Evolutionary conservation across 2,797 vertebrate genomes (phyloP).

Genomic region (Sternarchorhynchus goeldii): DNA sequence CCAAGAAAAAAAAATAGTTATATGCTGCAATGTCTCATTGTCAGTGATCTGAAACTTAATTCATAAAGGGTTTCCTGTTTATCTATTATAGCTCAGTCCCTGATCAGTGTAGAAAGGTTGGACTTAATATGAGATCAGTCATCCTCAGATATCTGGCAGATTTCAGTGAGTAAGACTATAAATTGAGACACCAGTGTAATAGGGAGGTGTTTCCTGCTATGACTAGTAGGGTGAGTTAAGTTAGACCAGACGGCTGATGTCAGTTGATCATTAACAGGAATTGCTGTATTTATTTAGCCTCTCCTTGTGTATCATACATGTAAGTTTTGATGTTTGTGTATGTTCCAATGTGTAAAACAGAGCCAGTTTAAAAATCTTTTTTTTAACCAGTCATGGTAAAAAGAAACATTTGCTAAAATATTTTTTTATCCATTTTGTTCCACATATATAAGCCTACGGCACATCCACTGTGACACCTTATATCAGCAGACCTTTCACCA

Average conservation of each 20-base stretch:
- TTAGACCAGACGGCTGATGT: not conserved
- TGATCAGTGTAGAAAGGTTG: too few relatives aligned
- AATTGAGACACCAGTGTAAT: too few relatives aligned
- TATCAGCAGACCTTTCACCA: not conserved
- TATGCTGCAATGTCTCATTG: too few relatives aligned
- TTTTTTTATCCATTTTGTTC: not conserved
- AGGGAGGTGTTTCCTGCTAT: not conserved
- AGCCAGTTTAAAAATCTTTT: not conserved
- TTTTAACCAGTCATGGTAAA: not conserved
- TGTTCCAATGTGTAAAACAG: not conserved
- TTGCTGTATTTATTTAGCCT: not conserved
- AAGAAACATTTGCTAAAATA: not conserved
- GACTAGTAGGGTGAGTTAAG: not conserved
- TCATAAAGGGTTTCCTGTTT: too few relatives aligned
- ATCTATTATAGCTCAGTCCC: too few relatives aligned
- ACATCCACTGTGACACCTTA: not conserved
- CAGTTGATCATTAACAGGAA: conserved; percentile 21
- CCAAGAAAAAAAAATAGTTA: not conserved
- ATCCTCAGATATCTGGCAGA: too few relatives aligned
- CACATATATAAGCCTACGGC: not conserved
- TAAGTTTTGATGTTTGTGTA: not conserved
- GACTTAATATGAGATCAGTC: too few relatives aligned
- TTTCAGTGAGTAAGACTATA: too few relatives aligned
- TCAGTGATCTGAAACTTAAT: too few relatives aligned
- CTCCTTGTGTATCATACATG: not conserved